A percentile compares a stretch with the other conserved stretches of the same genome.
Evolutionary conservation across 2,113 vertebrate genomes (phyloP).

Genomic region (Anseranas semipalmata): DNA sequence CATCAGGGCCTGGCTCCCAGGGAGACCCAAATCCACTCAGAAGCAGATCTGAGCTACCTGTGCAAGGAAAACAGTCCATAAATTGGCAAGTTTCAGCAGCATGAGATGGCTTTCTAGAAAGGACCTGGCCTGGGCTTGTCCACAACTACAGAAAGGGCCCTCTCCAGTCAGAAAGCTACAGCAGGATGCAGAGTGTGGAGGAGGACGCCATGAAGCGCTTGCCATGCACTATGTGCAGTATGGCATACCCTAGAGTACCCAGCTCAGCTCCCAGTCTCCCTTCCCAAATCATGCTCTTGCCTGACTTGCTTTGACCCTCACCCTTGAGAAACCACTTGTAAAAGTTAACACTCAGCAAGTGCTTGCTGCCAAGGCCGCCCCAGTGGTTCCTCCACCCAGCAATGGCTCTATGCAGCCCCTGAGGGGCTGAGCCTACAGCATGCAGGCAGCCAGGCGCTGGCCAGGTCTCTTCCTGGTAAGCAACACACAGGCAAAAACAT

Average conservation of each 20-base stretch:
- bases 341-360: background rate
- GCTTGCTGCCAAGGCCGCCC: background rate
- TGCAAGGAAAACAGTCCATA: background rate
- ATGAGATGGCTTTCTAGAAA: background rate
- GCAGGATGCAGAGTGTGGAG: background rate
- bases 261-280: background rate
- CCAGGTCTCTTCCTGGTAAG: background rate
- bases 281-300: background rate
- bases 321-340: background rate
- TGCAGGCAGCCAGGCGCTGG: accelerated
- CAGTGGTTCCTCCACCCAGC: background rate
- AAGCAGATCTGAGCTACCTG: accelerated
- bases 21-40: background rate
- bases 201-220: background rate
- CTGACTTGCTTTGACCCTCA: background rate
- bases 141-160: background rate
- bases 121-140: too few species aligned
- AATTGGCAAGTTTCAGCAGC: too few species aligned
- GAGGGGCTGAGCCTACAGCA: accelerated
- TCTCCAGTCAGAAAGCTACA: background rate
- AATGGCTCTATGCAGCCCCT: background rate
- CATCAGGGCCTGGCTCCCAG: background rate
- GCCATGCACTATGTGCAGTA: accelerated
- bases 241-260: background rate
- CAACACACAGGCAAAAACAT: background rate